A percentile compares a stretch with the other conserved stretches of the same genome.
These are phyloP conservation scores for Phaonia tiefii DNA, from an alignment of 2,888 invertebrate genomes.

Conservation along the genomic window DNA sequence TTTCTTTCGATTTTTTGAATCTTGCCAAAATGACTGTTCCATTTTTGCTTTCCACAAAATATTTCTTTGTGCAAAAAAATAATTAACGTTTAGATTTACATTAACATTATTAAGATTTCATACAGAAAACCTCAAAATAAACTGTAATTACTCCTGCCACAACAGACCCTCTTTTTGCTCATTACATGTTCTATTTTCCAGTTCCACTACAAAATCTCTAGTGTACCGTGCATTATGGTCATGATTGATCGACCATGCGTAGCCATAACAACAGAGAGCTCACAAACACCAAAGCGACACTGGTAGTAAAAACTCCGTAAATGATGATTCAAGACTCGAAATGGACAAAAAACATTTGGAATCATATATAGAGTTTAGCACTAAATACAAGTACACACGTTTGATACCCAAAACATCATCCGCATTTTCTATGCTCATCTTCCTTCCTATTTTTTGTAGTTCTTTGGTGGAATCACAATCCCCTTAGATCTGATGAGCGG, in stretches of 20 bases:
- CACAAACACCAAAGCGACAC: too few species aligned
- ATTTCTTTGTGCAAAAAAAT: constrained; percentile 1
- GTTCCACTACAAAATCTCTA: constrained; percentile 3
- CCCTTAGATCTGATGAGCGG: not conserved
- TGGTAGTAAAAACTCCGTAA: too few species aligned
- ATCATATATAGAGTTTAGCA: not conserved
- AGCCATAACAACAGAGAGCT: constrained; percentile 19
- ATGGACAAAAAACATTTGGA: not conserved
- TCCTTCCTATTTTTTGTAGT: not conserved
- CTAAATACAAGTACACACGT: not conserved
- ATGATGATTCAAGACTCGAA: not conserved
- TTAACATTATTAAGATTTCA: not conserved
- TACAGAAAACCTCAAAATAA: not conserved
- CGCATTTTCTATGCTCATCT: not conserved
- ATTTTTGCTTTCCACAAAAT: too few species aligned
- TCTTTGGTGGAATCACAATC: not conserved
- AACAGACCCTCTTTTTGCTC: not conserved
- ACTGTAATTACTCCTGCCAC: not conserved
- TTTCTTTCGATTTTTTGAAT: too few species aligned
- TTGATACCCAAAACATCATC: not conserved
- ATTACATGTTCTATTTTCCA: not conserved
- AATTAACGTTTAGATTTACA: not conserved
- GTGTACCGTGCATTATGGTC: constrained; percentile 63
- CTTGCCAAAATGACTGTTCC: too few species aligned
- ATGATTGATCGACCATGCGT: constrained; percentile 69